Base-by-base conservation (phyloP, 2,888 invertebrate species). In the Ceraclea dissimilis region DNA sequence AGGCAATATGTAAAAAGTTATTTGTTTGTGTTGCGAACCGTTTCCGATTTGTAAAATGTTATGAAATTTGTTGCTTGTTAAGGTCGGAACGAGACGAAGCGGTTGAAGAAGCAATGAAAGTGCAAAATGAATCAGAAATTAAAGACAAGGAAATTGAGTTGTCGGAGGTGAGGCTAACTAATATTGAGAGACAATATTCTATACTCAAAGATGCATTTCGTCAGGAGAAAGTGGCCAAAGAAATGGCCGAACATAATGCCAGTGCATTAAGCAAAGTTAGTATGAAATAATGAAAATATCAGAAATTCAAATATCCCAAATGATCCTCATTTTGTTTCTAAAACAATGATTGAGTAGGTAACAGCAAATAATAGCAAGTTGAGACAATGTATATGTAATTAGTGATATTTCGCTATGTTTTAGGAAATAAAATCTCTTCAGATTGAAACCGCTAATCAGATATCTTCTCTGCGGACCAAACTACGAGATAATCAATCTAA, bases 381-480 rank as follows among this genome's bases (percentile, higher is more conserved):
- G n/a, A n/a, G n/a, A n/a, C n/a, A n/a, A n/a, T n/a, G 8, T 33
- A 33, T 33, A 33, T 33, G 33, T 33, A n/a, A n/a, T n/a, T n/a
- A n/a, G n/a, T n/a, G n/a, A n/a, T n/a, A n/a, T n/a, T n/a, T n/a
- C n/a, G n/a, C n/a, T 64, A 63, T 47, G 53, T 64, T 66, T 57
- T 64, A 80, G 79, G 80, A 79, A 70, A 65, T 79, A 64, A 75
- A 74, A 67, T 79, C 74, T 64, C 70, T 79, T 11, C 72, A 78
- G 58, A 80, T 81, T 57, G 82, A 83, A 64, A 64, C 79, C 46
- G 66, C 72, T 46, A 71, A 74, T 59, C 79, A 80, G 62, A 74
- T 75, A 57, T 70, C 70, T 18, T 67, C 69, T 54, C 71, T 79
- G 57, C 73, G 76, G 55, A 64, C 69, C 2, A 71, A 79, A 64